Base-by-base conservation (phyloP, 2,113 vertebrate genomes). In the Garra rufa region DNA sequence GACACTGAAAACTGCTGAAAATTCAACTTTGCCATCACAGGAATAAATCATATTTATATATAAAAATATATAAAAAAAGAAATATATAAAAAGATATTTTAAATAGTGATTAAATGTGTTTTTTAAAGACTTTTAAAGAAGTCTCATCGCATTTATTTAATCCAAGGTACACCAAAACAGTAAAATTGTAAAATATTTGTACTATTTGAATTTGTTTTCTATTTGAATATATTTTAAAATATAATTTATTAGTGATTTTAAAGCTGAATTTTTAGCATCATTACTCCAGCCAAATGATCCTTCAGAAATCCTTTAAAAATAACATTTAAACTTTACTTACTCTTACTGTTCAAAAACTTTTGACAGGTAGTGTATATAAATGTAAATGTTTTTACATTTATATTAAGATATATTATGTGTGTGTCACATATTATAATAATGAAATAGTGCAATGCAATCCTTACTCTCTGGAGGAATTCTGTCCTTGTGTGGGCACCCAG, bases 401-500 rank as follows among this genome's bases (percentile, higher is more conserved):
- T 21, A 55, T 52, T 52, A 19, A 52, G 17, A 52, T 52, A 52
- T 11, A 10, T 1, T 44, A 44, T 44, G 50, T 19, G 17, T 55
- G 52, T 55, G 1, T 57, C 52, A 57, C 65, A 38, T 69, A 21
- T 26, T 21, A 59, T 55, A 24, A 6, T 63, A 10, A 41, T n/a
- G n/a, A n/a, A n/a, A n/a, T 44, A 10, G 6, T 43, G 9, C 43
- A 65, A 41, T 24, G 8, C 26, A 46, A 14, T 41, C 88, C 94
- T 93, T 74, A 99, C 98, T 98, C 94, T 99, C 98, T 0, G 98
- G 98, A 79, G 98, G 98, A 83, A 99, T 98, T 90, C 98, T 95
- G 92, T 99, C 98, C 90, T 99, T 99, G 95, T 99, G 98, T 70
- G 98, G 98, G 90, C 98, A 99, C 15, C 98, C 98, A 0, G 98